Percentiles rank a stretch among this genome's conserved stretches.
These are phyloP conservation scores for Lepus timidus DNA, from an alignment of 2,113 vertebrate species.

Conservation along the genomic window DNA sequence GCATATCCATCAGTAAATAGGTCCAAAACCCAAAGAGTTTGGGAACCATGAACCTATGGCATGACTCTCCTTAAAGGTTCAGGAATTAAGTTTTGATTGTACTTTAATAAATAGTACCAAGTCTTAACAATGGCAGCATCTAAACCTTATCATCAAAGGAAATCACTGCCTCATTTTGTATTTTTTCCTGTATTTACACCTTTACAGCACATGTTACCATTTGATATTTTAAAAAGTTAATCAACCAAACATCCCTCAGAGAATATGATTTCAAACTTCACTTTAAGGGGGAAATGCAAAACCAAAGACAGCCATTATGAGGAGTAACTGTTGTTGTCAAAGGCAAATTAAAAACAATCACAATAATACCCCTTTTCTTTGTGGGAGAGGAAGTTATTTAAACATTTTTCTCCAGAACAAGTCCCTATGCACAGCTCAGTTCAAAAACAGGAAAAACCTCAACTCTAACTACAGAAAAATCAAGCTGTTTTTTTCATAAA, in stretches of 20 bases:
- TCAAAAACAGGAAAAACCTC: not conserved
- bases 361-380: not conserved
- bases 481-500: constrained; percentile 8
- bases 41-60: not conserved
- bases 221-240: constrained; percentile 35
- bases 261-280: constrained; percentile 34
- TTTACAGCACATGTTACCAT: not conserved
- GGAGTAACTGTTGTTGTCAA: constrained; percentile 6
- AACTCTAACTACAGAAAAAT: constrained; percentile 12
- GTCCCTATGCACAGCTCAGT: not conserved
- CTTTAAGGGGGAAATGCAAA: not conserved
- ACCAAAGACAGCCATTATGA: not conserved
- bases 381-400: not conserved
- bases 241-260: not conserved
- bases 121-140: not conserved
- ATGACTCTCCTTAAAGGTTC: not conserved
- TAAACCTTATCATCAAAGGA: constrained; percentile 25
- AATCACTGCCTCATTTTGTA: not conserved
- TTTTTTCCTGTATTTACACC: constrained; percentile 7
- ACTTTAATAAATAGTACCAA: not conserved
- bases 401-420: not conserved
- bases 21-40: not conserved
- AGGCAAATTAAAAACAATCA: not conserved
- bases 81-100: not conserved
- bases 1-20: not conserved